phyloP scores from a whole-genome alignment of 2,113 vertebrate genomes.

The Phalacrocorax aristotelis region DNA sequence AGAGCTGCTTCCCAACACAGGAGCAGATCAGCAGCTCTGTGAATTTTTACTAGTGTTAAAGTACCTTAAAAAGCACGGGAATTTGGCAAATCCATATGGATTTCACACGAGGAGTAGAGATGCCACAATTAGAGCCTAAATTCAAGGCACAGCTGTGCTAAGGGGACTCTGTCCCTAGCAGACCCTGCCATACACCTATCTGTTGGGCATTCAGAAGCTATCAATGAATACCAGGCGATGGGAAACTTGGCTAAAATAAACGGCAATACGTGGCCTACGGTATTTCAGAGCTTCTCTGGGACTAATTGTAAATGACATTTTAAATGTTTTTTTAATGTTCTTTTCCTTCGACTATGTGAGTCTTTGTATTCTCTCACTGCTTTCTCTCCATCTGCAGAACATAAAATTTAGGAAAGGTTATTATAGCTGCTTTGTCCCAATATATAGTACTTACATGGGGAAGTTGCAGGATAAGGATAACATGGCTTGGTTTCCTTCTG shows the following conservation, averaged over 20 bases:
- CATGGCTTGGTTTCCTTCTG: background rate
- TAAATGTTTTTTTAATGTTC: background rate
- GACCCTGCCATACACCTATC: background rate
- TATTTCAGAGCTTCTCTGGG: background rate
- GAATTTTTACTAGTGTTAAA: background rate
- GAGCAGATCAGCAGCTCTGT: background rate
- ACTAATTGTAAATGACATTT: background rate
- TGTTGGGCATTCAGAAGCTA: background rate
- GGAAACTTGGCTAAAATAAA: background rate
- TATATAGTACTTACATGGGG: background rate
- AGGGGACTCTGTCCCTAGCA: background rate
- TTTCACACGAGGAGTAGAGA: background rate
- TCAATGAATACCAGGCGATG: background rate
- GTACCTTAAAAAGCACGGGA: background rate
- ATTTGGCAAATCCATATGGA: background rate
- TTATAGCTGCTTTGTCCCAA: background rate
- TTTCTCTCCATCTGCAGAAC: slow-evolving; percentile 2
- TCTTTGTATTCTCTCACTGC: background rate
- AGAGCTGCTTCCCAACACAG: rapidly evolving
- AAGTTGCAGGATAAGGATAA: background rate
- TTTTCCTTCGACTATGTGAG: background rate
- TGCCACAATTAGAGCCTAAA: background rate
- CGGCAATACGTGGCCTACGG: rapidly evolving
- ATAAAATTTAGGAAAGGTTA: background rate
- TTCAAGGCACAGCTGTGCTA: background rate